phyloP scores from a whole-genome alignment of 2,888 invertebrate species.

The Ormyrus nitidulus region DNA sequence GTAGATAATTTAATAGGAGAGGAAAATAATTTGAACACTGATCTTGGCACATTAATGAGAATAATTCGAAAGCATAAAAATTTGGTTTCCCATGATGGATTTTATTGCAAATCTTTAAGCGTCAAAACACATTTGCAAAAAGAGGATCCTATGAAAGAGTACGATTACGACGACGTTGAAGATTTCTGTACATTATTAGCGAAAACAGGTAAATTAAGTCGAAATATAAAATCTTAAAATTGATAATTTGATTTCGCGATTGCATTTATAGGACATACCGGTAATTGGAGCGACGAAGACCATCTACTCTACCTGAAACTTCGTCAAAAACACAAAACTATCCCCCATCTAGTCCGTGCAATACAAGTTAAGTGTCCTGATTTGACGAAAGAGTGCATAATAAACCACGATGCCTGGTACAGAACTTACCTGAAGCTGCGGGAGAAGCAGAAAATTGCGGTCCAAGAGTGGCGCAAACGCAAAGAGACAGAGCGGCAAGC shows the following conservation, averaged over 20 bases:
- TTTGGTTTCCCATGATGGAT: slow-evolving; percentile 21
- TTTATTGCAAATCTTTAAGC: slow-evolving; percentile 21
- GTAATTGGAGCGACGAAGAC: slow-evolving; percentile 70
- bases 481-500: slow-evolving; percentile 55
- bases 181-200: slow-evolving; percentile 67
- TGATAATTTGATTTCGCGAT: neutral
- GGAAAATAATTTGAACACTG: slow-evolving; percentile 62
- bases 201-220: slow-evolving; percentile 65
- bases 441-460: slow-evolving; percentile 73
- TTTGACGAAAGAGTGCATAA: slow-evolving; percentile 71
- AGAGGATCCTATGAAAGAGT: slow-evolving; percentile 16
- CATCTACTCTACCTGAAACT: slow-evolving; percentile 68
- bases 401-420: slow-evolving; percentile 77
- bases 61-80: slow-evolving; percentile 64
- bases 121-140: neutral
- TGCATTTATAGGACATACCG: slow-evolving; percentile 65
- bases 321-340: slow-evolving; percentile 63
- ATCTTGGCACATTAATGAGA: slow-evolving; percentile 61
- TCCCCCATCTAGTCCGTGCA: slow-evolving; percentile 65
- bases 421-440: slow-evolving; percentile 74
- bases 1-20: slow-evolving; percentile 62
- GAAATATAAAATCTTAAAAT: too few relatives aligned
- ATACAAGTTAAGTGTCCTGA: slow-evolving; percentile 69
- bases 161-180: slow-evolving; percentile 61
- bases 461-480: slow-evolving; percentile 75